phyloP scores from a whole-genome alignment of 2,113 vertebrate species.

The Mionectes macconnelli region DNA sequence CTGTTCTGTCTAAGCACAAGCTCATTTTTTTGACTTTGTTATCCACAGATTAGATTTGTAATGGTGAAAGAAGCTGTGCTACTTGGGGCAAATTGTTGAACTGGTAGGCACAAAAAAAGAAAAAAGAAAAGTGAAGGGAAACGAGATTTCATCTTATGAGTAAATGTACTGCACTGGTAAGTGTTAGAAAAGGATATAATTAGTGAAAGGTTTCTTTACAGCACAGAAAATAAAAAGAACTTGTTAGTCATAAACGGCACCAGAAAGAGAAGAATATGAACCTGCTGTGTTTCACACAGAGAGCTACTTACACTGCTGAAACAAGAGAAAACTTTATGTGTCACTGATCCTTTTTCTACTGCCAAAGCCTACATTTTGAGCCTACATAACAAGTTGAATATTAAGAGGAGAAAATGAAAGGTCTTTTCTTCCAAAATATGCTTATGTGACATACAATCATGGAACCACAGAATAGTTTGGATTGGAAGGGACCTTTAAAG shows the following conservation, averaged over 20 bases:
- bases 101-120: not conserved
- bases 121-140: not conserved
- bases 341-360: not conserved
- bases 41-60: not conserved
- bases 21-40: not conserved
- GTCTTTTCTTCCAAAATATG: fast-evolving
- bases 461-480: not conserved
- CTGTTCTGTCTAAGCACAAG: not conserved
- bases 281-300: not conserved
- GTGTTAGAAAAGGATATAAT: not conserved
- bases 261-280: not conserved
- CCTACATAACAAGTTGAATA: not conserved
- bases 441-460: fast-evolving
- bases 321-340: not conserved
- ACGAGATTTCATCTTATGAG: not conserved
- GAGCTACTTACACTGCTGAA: not conserved
- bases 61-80: not conserved
- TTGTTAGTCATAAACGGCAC: not conserved
- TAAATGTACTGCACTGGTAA: not conserved
- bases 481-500: not conserved
- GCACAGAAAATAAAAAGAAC: not conserved
- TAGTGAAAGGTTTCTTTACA: not conserved
- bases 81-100: not conserved
- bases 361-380: not conserved
- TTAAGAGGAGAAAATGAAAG: not conserved